Percentiles rank a stretch among this genome's conserved stretches.
phyloP scores from a whole-genome alignment of 2,113 vertebrate genomes.

The Colinus virginianus region DNA sequence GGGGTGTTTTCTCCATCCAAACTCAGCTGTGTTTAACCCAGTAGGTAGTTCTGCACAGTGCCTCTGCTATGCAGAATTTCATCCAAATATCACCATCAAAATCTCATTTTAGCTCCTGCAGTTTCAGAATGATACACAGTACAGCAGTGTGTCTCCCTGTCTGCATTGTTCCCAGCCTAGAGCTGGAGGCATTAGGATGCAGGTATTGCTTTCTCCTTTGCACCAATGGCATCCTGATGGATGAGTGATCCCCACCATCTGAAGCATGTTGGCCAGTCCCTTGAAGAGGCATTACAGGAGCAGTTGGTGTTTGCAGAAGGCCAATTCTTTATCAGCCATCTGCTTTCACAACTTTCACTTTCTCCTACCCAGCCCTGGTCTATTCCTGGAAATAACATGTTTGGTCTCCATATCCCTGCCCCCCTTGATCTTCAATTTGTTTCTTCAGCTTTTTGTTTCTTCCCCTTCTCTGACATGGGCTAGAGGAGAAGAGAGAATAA shows the following conservation, averaged over 20 bases:
- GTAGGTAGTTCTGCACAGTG: not conserved
- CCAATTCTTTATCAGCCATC: not conserved
- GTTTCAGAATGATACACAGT: not conserved
- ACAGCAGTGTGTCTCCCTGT: not conserved
- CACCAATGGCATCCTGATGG: not conserved
- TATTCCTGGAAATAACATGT: not conserved
- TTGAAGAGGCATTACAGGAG: not conserved
- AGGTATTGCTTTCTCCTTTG: not conserved
- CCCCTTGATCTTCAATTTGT: not conserved
- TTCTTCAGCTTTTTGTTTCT: not conserved
- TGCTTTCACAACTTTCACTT: not conserved
- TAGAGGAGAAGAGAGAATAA: not conserved
- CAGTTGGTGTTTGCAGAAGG: not conserved
- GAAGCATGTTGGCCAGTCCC: not conserved
- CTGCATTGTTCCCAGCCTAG: not conserved
- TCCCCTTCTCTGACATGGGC: not conserved
- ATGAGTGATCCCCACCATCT: fast-evolving
- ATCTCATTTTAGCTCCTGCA: not conserved
- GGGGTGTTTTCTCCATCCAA: not conserved
- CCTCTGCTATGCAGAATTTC: not conserved
- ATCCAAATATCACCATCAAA: not conserved
- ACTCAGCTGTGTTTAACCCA: not conserved
- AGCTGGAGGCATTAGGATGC: not conserved
- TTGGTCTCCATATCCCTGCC: not conserved
- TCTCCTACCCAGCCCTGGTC: not conserved